Evolutionary conservation across 2,113 vertebrate genomes (phyloP), one percentile per base, ranked within the genome.

Genomic region (Melanostigma gelatinosum): DNA sequence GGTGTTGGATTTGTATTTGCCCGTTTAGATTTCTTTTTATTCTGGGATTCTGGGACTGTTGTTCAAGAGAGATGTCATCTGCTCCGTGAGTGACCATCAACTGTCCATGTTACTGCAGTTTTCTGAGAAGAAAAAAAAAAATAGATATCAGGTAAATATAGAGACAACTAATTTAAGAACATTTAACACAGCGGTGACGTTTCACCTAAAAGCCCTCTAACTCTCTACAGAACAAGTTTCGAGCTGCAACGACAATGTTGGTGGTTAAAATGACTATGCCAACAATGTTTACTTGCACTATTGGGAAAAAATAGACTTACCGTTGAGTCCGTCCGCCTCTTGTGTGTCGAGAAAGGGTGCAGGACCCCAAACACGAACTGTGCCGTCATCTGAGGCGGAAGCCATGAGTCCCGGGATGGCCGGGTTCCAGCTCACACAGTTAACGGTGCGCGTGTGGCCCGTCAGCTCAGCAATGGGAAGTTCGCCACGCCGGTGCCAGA

Each of bases 91-190:
- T 96, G 94, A 94, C 97, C 97, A 98, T 99, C 98, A 99, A 98
- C 98, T 99, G 97, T 99, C 97, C 98, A 99, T 99, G 93, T 96
- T 98, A 96, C 97, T 98, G 98, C 97, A 97, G 95, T 97, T 98
- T 95, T 99, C 98, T 99, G 95, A 54, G 24, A 48, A 77, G 88
- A 79, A 52, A 75, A 34, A 60, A 27, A 76, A 87, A 79, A 78
- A 46, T 44, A 75, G 29, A 54, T 32, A 32, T 36, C 8, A 63
- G 57, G 24, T 52, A 58, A 74, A 76, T 52, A 64, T 3, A 62
- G 50, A 68, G 32, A 69, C 3, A 24, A 3, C 7, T 46, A 3
- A 61, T 52, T 70, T 6, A 38, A 36, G 12, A 44, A 16, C 40
- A 44, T 72, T 42, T 2, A 58, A 57, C 68, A 55, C 18, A 57